These are phyloP conservation scores for Cyphomyrmex costatus DNA, from an alignment of 1,140 invertebrate species.

Conservation along the genomic window DNA sequence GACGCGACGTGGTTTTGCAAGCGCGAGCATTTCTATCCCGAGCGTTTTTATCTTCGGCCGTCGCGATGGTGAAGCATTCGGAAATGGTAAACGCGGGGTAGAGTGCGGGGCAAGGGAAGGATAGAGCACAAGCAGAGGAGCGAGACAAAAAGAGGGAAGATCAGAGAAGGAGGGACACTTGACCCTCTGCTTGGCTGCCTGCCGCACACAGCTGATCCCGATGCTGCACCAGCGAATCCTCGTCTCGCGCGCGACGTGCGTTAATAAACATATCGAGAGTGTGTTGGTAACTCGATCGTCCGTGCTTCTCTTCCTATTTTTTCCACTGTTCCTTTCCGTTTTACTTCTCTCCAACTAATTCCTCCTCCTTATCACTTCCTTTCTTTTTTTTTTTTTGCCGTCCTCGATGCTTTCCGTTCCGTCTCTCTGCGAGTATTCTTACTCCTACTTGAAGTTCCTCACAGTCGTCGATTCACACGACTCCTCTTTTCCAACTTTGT, in stretches of 20 bases:
- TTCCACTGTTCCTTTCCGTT: not conserved
- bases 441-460: not conserved
- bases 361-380: constrained; percentile 12
- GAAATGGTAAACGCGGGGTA: constrained; percentile 23
- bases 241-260: constrained; percentile 74
- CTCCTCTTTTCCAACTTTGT: not conserved
- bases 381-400: too few relatives aligned
- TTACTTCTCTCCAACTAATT: constrained; percentile 36
- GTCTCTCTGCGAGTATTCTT: constrained; percentile 25
- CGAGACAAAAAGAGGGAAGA: constrained; percentile 61
- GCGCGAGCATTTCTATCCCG: not conserved
- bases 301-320: constrained; percentile 31
- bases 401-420: constrained; percentile 21
- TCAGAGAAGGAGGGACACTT: constrained; percentile 79
- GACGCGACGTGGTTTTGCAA: constrained; percentile 5
- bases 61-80: constrained; percentile 45
- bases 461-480: constrained; percentile 9
- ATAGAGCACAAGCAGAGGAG: not conserved
- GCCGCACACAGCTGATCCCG: constrained; percentile 76
- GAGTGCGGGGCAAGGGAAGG: constrained; percentile 17
- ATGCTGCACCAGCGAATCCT: constrained; percentile 81
- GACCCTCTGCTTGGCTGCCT: constrained; percentile 81
- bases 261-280: constrained; percentile 81
- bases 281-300: constrained; percentile 65
- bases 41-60: constrained; percentile 3